Evolutionary conservation across 2,888 invertebrate genomes (phyloP).

Genomic region (Dynastes tityus): DNA sequence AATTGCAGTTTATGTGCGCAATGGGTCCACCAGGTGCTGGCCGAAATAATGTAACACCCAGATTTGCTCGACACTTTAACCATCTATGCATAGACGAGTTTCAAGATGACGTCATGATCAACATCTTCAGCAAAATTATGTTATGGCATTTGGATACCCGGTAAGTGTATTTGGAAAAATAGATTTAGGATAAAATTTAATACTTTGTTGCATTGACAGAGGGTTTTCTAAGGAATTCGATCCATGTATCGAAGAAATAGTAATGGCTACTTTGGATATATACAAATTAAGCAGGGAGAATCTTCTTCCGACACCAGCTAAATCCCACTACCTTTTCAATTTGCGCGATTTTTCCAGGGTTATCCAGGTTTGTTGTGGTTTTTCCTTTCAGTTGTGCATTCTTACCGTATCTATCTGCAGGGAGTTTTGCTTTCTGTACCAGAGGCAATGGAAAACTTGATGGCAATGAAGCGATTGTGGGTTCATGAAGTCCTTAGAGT

Average conservation of each 20-base stretch:
- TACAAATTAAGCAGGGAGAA: conserved; percentile 88
- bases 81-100: conserved; percentile 92
- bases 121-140: conserved; percentile 92
- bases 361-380: conserved; percentile 76
- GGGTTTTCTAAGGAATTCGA: conserved; percentile 97
- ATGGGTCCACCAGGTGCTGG: conserved; percentile 87
- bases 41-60: conserved; percentile 86
- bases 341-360: conserved; percentile 95
- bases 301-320: conserved; percentile 92
- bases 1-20: conserved; percentile 84
- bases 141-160: conserved; percentile 97
- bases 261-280: conserved; percentile 87
- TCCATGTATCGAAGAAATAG: conserved; percentile 91
- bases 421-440: conserved; percentile 94
- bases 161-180: conserved; percentile 66
- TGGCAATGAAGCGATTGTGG: conserved; percentile 93
- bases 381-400: not conserved
- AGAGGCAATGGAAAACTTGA: conserved; percentile 89
- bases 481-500: conserved; percentile 94
- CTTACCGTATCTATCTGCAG: conserved; percentile 68
- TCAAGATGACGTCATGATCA: conserved; percentile 85
- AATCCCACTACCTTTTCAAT: conserved; percentile 96
- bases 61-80: conserved; percentile 91
- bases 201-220: conserved; percentile 69
- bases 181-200: not conserved